Base-by-base conservation (phyloP, 2,888 invertebrate genomes). In the Apamea epomidion region DNA sequence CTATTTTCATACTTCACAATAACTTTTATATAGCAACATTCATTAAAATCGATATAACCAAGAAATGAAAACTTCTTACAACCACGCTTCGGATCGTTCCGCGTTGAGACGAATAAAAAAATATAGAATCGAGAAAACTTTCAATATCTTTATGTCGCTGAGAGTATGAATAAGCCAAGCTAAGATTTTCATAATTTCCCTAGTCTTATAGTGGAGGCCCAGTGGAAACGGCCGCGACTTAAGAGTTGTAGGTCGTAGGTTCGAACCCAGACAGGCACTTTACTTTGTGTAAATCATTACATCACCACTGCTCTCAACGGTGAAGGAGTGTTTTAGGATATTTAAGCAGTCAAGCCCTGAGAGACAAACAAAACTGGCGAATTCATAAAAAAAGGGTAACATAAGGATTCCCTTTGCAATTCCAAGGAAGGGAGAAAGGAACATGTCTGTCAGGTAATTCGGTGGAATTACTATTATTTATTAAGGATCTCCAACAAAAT, bases 1-100 rank as follows among this genome's bases (percentile, higher is more conserved):
- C 18, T 42, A 18, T 14, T 21, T 48, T 64, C 32, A 25, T 65
- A 21, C 60, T 10, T n/a, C 18, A 67, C 32, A 67, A 79, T 37
- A 70, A 21, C 45, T 8, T 42, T 1, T 21, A 18, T 6, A 65
- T 32, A 8, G n/a, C 67, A 81, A 68, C 51, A 54, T 1, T 81
- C 32, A 82, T 82, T 64, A 16, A 45, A 71, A 72, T 77, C 78
- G 29, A 77, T 70, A 70, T 3, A 65, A 70, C 51, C 62, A n/a
- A 72, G 83, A 48, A 83, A 72, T 62, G 45, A 78, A 78, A 83
- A 76, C 16, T 73, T 78, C 48, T 62, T 72, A 37, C 72, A 83
- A 51, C 29, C 62, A 16, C 72, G 68, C 68, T 78, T 25, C 45
- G 68, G 48, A 82, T 48, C 60, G 78, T 48, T 62, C 18, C 29